Evolutionary conservation across 2,797 vertebrate species (phyloP), one percentile per base, ranked within the genome.

Genomic region (Rhinella marina): DNA sequence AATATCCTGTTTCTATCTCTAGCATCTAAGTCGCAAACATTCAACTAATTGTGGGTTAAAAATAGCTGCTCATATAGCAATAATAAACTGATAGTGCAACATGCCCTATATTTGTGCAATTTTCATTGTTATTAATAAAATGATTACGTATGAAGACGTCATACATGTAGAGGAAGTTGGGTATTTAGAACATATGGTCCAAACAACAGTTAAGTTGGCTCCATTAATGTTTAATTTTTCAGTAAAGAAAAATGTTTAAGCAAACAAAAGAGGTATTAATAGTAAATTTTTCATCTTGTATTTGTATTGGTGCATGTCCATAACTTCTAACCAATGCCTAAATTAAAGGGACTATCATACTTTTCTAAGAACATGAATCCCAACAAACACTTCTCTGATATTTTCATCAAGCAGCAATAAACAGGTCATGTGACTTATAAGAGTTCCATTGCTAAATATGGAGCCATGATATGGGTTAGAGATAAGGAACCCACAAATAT

Each of bases 1-100:
- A 78, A 87, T 87, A 87, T 87, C 86, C 81, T 83, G 81, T 56
- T 87, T 66, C 57, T 82, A 75, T 87, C 72, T 76, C 70, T 56
- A 52, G 48, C 59, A 86, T 78, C 84, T 48, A 21, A 48, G 21
- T 13, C 3, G 25, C 70, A 84, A 84, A 84, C 72, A 61, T 21
- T 25, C 59, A 1, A 19, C 14, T 75, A 13, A 75, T 76, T 84
- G 32, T 59, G 25, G 70, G 23, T 27, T 84, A 76, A 84, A 84
- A 84, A 76, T 84, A 84, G 82, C 70, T 5, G 9, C 54, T 73
- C 19, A 16, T 41, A 59, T 16, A 12, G 57, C 56, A 50, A 54
- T 62, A 17, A 59, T 76, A 61, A 76, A 50, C 29, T 48, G 14
- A 48, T 75, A 48, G 76, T 84, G 76, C 54, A 25, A 19, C 25